Percentiles rank a stretch among this genome's conserved stretches.
Conservation (phyloP, 2,888 invertebrate genomes). For the Phaedon cochleariae region DNA sequence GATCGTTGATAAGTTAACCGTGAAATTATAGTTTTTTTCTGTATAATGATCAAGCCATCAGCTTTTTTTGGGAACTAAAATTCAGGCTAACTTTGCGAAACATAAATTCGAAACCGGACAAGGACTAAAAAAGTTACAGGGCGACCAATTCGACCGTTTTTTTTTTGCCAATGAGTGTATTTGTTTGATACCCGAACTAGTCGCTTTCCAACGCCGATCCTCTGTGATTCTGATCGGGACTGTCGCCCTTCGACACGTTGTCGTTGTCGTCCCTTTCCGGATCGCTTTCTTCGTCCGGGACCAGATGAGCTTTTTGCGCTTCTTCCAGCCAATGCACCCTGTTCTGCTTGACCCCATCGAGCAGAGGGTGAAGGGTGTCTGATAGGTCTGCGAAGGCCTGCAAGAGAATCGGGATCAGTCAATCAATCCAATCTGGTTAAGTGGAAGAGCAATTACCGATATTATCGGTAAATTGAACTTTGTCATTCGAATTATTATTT, state of each 20-base stretch:
- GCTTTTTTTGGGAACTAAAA: no score
- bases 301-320: constrained; percentile 28
- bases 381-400: constrained; percentile 87
- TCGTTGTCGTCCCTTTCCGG: constrained; percentile 59
- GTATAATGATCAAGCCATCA: no score
- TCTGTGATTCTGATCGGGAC: constrained; percentile 49
- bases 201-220: background rate
- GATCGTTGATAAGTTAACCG: no score
- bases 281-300: constrained; percentile 23
- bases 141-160: no score
- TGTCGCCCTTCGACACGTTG: constrained; percentile 52
- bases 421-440: background rate
- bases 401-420: constrained; percentile 39
- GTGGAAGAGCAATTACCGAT: background rate
- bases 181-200: constrained; percentile 36
- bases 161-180: no score
- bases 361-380: constrained; percentile 80
- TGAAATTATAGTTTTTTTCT: no score
- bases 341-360: constrained; percentile 84
- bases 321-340: constrained; percentile 83
- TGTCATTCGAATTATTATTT: no score
- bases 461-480: no score
- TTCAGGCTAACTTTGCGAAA: no score
- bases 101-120: no score
- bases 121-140: no score